These are phyloP conservation scores for Galeopsomyia nigrocyanea DNA, from an alignment of 2,888 invertebrate genomes.

Conservation along the genomic window DNA sequence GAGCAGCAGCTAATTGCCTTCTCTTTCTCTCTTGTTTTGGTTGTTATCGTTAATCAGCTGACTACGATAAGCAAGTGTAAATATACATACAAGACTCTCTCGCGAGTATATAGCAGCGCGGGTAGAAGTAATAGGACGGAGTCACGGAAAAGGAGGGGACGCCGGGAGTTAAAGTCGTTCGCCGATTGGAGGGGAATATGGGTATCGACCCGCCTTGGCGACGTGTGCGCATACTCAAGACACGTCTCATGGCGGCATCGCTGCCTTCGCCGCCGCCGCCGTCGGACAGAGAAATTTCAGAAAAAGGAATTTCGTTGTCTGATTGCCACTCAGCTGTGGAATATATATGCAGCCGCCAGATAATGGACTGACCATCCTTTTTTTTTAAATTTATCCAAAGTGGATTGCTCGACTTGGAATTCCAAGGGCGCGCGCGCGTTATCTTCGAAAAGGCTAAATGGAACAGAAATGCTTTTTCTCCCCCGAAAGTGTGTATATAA, in stretches of 20 bases:
- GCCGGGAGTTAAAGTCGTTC: conserved; percentile 43
- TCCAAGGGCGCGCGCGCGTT: too few species aligned
- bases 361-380: too few species aligned
- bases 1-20: conserved; percentile 35
- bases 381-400: too few species aligned
- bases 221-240: conserved; percentile 39
- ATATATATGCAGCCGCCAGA: too few species aligned
- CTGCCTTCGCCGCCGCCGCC: conserved; percentile 28
- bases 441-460: too few species aligned
- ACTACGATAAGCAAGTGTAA: conserved; percentile 43
- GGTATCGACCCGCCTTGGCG: conserved; percentile 42
- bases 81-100: conserved; percentile 21
- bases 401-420: too few species aligned
- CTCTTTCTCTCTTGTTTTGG: background rate
- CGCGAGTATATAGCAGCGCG: background rate
- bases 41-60: conserved; percentile 47
- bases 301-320: too few species aligned
- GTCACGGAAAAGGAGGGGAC: conserved; percentile 43
- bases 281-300: conserved; percentile 22
- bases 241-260: conserved; percentile 12
- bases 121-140: conserved; percentile 31
- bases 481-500: too few species aligned
- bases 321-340: too few species aligned
- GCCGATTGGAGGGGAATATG: conserved; percentile 51
- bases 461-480: too few species aligned